Percentiles rank a stretch among this genome's conserved stretches.
phyloP scores from a whole-genome alignment of 2,113 vertebrate genomes.

The Ceratotherium simum region DNA sequence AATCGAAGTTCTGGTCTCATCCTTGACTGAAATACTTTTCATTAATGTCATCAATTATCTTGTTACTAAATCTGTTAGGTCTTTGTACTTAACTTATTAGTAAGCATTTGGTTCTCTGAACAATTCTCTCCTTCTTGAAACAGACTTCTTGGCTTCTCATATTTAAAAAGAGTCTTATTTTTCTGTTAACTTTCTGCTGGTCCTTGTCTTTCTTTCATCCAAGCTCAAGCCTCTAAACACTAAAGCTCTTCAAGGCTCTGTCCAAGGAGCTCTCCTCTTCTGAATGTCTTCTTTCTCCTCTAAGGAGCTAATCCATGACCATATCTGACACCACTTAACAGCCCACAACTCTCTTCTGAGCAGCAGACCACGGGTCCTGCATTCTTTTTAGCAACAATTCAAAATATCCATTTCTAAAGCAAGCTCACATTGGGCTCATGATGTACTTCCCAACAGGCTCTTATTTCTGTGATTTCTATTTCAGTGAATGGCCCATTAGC shows the following conservation, averaged over 20 bases:
- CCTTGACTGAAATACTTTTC: neutral
- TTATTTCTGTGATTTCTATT: neutral
- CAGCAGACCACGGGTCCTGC: neutral
- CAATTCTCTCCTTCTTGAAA: neutral
- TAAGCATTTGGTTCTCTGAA: neutral
- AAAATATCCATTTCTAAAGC: neutral
- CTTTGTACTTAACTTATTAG: neutral
- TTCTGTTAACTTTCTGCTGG: neutral
- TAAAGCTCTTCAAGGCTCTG: neutral
- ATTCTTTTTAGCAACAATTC: neutral
- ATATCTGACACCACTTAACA: no score
- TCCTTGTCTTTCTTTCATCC: neutral
- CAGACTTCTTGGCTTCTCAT: neutral
- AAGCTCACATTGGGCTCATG: neutral
- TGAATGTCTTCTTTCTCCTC: neutral
- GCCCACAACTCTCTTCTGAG: neutral
- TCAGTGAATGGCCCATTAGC: neutral
- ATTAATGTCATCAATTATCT: neutral
- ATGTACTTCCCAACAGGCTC: neutral
- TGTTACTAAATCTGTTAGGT: neutral
- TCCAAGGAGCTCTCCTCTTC: neutral
- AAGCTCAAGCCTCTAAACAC: neutral
- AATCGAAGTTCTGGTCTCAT: neutral
- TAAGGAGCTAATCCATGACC: neutral
- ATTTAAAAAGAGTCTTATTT: neutral